These are phyloP conservation scores for Pristionchus exspectatus DNA, from an alignment of 2,888 invertebrate species.

Conservation along the genomic window DNA sequence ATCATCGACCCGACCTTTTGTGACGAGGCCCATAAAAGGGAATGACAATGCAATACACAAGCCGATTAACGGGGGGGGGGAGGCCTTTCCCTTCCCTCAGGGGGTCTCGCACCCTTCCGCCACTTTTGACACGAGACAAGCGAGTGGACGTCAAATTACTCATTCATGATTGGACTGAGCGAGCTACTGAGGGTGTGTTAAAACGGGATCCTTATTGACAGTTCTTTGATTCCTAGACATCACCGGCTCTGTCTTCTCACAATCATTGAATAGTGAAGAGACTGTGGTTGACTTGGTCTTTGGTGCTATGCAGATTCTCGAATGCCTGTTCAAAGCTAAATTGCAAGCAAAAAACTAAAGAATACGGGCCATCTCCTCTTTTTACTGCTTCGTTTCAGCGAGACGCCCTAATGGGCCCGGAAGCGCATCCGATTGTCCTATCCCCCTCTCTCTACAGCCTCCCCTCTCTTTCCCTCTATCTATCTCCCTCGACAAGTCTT, in stretches of 20 bases:
- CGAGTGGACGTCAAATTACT: slow-evolving; percentile 18
- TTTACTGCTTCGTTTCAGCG: slow-evolving; percentile 37
- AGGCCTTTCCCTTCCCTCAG: neutral
- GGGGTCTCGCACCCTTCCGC: slow-evolving; percentile 1
- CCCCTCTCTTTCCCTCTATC: neutral
- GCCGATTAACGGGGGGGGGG: slow-evolving; percentile 3
- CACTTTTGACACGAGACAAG: slow-evolving; percentile 9
- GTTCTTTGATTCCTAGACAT: too few relatives aligned
- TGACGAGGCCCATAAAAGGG: slow-evolving; percentile 16
- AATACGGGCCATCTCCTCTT: slow-evolving; percentile 40
- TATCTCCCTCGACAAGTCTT: neutral
- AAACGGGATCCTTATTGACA: too few relatives aligned
- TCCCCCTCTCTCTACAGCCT: neutral
- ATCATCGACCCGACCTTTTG: neutral
- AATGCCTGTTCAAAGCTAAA: too few relatives aligned
- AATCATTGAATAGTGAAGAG: too few relatives aligned
- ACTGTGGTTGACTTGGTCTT: neutral
- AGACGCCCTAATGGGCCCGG: slow-evolving; percentile 36
- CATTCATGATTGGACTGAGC: slow-evolving; percentile 42
- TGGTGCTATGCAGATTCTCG: too few relatives aligned
- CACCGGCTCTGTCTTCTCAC: too few relatives aligned
- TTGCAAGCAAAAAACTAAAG: neutral
- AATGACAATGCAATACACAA: neutral
- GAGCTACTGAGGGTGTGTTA: neutral
- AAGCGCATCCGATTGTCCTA: slow-evolving; percentile 24